These are phyloP conservation scores for Drosophila kambysellisi DNA, from an alignment of 2,888 invertebrate genomes.

Conservation along the genomic window DNA sequence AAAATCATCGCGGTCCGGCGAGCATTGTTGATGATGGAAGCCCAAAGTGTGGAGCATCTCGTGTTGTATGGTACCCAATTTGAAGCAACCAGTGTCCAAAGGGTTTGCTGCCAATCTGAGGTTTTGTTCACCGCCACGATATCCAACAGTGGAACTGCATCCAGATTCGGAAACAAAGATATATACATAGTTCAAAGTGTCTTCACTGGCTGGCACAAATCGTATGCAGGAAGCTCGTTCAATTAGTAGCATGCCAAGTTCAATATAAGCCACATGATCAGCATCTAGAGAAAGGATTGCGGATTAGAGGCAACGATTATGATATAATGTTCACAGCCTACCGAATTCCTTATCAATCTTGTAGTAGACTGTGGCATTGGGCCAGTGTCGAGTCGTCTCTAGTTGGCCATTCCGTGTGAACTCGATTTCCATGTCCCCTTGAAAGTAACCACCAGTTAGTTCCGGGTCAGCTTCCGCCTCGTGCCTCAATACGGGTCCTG, in stretches of 20 bases:
- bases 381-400: conserved; percentile 87
- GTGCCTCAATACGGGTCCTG: conserved; percentile 12
- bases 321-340: conserved; percentile 12
- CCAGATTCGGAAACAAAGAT: conserved; percentile 85
- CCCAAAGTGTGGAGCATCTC: conserved; percentile 91
- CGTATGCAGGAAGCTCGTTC: conserved; percentile 90
- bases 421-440: conserved; percentile 91
- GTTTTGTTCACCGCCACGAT: conserved; percentile 83
- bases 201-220: conserved; percentile 87
- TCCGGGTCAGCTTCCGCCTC: conserved; percentile 87
- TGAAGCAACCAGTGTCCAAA: conserved; percentile 78
- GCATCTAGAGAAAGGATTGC: conserved; percentile 58
- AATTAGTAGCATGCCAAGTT: conserved; percentile 89
- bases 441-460: conserved; percentile 89
- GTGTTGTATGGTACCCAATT: conserved; percentile 88
- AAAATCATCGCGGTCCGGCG: conserved; percentile 89
- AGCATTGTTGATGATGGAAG: conserved; percentile 92
- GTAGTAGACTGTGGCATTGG: conserved; percentile 89
- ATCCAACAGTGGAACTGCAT: conserved; percentile 91
- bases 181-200: conserved; percentile 52
- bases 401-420: conserved; percentile 87
- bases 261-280: conserved; percentile 87
- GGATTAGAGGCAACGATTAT: background rate
- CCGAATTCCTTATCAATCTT: conserved; percentile 68
- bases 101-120: conserved; percentile 65